Base-by-base conservation (phyloP, 2,797 vertebrate genomes). In the Pseudochaenichthys georgianus region DNA sequence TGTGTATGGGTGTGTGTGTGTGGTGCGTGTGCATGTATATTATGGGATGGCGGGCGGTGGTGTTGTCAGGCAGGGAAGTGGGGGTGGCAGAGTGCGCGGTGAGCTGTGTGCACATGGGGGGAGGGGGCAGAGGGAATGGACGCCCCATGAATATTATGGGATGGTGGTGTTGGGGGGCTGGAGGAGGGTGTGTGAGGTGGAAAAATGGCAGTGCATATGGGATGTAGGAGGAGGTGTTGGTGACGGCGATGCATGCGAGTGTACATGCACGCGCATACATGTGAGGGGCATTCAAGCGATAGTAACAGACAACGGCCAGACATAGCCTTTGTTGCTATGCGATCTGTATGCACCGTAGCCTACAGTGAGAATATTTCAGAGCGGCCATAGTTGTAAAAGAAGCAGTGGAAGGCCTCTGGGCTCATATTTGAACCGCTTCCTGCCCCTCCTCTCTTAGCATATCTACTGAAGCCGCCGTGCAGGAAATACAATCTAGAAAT, bases 61-160 rank as follows among this genome's bases (percentile, higher is more conserved):
- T 93, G 92, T 94, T 94, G 92, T 94, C 92, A 93, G 90, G 93
- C 92, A 93, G 91, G 93, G 88, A 90, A 88, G 84, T 68, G 90
- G 89, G 90, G 87, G 86, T 57, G 85, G 91, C 73, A 65, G 84
- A 82, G 87, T 81, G 88, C 82, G 88, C 60, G 83, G 88, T 55
- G 83, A 86, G 87, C 84, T 78, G 88, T 70, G 83, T 82, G 83
- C 83, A 84, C 78, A 74, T 87, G 88, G 88, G 88, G 89, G 80
- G 80, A 78, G 91, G 92, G 93, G 92, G 91, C 84, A 84, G 88
- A 86, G 90, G 91, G 80, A 88, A 83, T 74, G 87, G 89, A 88
- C 83, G 78, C 85, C 79, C 83, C 80, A 78, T 88, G 91, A 87
- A 90, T 90, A 95, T 95, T 95, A 95, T 95, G 94, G 95, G 94